Conservation (phyloP, 2,888 invertebrate genomes). For the Chironomus tentans region DNA sequence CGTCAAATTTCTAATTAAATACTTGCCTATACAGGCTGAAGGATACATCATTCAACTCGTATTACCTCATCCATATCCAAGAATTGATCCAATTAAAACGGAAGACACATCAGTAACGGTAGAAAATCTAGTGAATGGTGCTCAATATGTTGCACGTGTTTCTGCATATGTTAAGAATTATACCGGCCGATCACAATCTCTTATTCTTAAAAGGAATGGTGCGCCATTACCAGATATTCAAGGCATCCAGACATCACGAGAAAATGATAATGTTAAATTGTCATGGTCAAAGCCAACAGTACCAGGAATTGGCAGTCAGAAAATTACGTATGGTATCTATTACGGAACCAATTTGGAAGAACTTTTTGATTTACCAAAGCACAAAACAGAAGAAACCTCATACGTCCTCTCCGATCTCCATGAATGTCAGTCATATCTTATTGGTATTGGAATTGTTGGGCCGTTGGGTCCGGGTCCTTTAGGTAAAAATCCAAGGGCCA, state of each 20-base stretch:
- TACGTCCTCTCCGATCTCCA: constrained; percentile 52
- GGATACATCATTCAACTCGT: constrained; percentile 50
- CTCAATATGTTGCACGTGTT: constrained; percentile 47
- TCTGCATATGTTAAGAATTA: constrained; percentile 46
- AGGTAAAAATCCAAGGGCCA: constrained; percentile 43
- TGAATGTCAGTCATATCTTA: constrained; percentile 65
- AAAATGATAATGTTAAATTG: constrained; percentile 44
- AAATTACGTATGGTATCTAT: constrained; percentile 57
- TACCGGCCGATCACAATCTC: constrained; percentile 37
- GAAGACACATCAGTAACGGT: constrained; percentile 42
- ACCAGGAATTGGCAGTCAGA: constrained; percentile 46
- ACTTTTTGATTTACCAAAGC: constrained; percentile 46
- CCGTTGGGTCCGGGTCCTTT: constrained; percentile 60
- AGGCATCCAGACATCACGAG: constrained; percentile 38
- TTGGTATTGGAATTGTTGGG: constrained; percentile 57
- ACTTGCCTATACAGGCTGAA: constrained; percentile 39
- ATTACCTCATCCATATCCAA: constrained; percentile 49
- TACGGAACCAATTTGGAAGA: constrained; percentile 54
- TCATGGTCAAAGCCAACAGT: constrained; percentile 44
- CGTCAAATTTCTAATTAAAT: too few species aligned
- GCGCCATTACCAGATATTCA: constrained; percentile 34
- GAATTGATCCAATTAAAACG: constrained; percentile 42
- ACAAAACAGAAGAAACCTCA: constrained; percentile 46
- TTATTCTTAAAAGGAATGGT: constrained; percentile 40
- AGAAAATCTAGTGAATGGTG: constrained; percentile 42